Evolutionary conservation across 1,140 invertebrate genomes (phyloP).

Genomic region (Homarus americanus): DNA sequence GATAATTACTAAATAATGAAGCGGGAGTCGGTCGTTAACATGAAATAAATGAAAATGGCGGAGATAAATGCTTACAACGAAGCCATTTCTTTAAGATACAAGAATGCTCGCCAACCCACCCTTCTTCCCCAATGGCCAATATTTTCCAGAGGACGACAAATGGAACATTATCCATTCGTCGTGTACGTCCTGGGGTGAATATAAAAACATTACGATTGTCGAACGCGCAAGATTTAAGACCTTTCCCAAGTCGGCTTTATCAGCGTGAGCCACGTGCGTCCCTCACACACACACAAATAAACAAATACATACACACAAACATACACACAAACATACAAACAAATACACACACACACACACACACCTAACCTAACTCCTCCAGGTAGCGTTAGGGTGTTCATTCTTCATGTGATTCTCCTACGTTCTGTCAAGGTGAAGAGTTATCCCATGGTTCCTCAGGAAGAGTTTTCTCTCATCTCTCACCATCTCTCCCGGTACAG

Average conservation of each 20-base stretch:
- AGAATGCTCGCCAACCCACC: not conserved
- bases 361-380: not conserved
- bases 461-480: too few relatives aligned
- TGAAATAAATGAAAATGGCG: too few relatives aligned
- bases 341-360: not conserved
- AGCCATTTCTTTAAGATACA: too few relatives aligned
- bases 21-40: too few relatives aligned
- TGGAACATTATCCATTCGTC: slow-evolving; percentile 1
- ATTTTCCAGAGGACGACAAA: not conserved
- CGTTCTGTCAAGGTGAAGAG: too few relatives aligned
- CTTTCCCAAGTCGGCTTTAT: not conserved
- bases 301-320: not conserved
- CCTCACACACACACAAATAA: not conserved
- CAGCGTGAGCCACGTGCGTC: not conserved
- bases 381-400: too few relatives aligned
- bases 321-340: not conserved
- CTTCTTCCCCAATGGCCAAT: not conserved
- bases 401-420: too few relatives aligned
- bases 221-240: not conserved
- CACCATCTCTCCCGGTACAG: too few relatives aligned
- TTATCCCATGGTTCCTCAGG: too few relatives aligned
- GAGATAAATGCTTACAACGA: too few relatives aligned
- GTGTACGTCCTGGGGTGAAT: not conserved
- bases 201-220: slow-evolving; percentile 5
- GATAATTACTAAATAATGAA: too few relatives aligned